A percentile compares a stretch with the other conserved stretches of the same genome.
These are phyloP conservation scores for Halcyon smyrnensis DNA, from an alignment of 2,797 vertebrate species.

Conservation along the genomic window DNA sequence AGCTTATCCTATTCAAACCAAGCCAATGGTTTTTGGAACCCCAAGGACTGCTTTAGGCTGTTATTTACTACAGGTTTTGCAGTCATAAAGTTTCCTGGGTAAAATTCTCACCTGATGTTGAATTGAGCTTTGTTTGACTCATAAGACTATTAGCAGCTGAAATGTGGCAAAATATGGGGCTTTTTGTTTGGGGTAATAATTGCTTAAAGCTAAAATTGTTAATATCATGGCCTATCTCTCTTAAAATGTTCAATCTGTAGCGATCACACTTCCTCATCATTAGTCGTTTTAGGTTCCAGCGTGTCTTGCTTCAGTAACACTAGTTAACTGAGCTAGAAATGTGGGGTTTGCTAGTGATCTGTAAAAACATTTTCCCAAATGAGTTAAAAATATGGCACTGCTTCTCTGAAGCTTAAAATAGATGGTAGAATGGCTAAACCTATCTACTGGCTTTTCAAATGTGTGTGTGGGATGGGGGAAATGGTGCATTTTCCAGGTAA, in stretches of 20 bases:
- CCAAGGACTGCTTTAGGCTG: background rate
- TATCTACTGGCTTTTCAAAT: background rate
- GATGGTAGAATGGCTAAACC: background rate
- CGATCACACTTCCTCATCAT: background rate
- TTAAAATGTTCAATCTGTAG: rapidly evolving
- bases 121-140: background rate
- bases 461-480: rapidly evolving
- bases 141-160: background rate
- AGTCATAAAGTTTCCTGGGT: background rate
- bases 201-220: background rate
- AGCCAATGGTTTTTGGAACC: background rate
- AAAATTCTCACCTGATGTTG: background rate
- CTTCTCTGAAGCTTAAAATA: background rate
- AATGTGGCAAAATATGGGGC: rapidly evolving
- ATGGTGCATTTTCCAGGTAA: background rate
- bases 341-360: background rate
- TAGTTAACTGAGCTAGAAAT: background rate
- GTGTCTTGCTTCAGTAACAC: background rate
- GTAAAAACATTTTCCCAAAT: background rate
- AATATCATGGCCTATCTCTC: background rate
- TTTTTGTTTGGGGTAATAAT: background rate
- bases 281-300: background rate
- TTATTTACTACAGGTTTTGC: background rate
- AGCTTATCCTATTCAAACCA: no score
- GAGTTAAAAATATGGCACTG: background rate